Evolutionary conservation across 2,113 vertebrate genomes (phyloP).

Genomic region (Solea senegalensis): DNA sequence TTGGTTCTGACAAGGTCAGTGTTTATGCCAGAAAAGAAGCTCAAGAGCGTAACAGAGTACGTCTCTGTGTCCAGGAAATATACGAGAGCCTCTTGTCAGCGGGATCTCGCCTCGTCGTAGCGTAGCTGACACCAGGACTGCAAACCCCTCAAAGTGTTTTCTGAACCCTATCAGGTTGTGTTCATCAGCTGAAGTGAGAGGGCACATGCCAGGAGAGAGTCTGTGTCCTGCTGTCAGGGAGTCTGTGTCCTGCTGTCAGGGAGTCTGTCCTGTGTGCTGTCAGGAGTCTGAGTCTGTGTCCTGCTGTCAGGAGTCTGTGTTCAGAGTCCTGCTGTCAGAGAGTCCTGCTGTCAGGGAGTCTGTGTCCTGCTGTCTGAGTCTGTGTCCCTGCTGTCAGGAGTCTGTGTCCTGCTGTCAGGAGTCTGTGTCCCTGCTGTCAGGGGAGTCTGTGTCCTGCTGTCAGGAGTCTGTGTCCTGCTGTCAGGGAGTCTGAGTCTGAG

Average conservation of each 20-base stretch:
- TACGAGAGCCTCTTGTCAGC: constrained; percentile 56
- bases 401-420: constrained; percentile 42
- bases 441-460: constrained; percentile 42
- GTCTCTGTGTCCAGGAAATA: too few relatives aligned
- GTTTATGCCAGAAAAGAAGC: too few relatives aligned
- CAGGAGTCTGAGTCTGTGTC: too few relatives aligned
- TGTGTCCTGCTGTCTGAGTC: constrained; percentile 44
- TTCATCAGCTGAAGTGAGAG: constrained; percentile 59
- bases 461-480: constrained; percentile 40
- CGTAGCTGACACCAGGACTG: constrained; percentile 54
- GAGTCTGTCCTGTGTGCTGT: too few relatives aligned
- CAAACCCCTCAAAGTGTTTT: constrained; percentile 35
- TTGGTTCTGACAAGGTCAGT: too few relatives aligned
- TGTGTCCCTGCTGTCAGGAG: too few relatives aligned
- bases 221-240: constrained; percentile 37
- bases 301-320: constrained; percentile 41
- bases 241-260: background rate
- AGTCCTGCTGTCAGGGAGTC: too few relatives aligned
- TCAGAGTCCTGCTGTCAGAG: constrained; percentile 45
- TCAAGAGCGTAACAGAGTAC: background rate
- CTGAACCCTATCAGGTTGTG: constrained; percentile 62
- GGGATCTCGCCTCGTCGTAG: constrained; percentile 17
- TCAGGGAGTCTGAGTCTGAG: too few relatives aligned
- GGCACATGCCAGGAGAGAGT: constrained; percentile 31
- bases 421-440: too few relatives aligned